A percentile compares a stretch with the other conserved stretches of the same genome.
phyloP scores from a whole-genome alignment of 2,888 invertebrate species.

The Melinopterus prodromus region DNA sequence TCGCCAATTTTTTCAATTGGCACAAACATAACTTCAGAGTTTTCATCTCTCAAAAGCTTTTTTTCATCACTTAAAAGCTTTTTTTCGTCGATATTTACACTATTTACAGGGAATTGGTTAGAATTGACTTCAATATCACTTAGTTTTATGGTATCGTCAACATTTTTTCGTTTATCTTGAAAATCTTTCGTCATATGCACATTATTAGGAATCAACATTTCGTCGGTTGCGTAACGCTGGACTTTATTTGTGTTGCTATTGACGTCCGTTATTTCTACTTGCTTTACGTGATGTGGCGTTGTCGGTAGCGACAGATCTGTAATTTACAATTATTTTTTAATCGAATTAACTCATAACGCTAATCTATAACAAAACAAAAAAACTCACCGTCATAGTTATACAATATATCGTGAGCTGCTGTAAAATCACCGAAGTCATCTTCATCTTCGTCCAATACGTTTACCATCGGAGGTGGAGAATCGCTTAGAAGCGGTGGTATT shows the following conservation, averaged over 20 bases:
- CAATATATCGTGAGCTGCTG: slow-evolving; percentile 59
- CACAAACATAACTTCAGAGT: slow-evolving; percentile 18
- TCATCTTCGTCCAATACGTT: slow-evolving; percentile 59
- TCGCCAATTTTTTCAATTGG: slow-evolving; percentile 24
- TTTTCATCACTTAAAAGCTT: slow-evolving; percentile 15
- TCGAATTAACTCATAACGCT: slow-evolving; percentile 6
- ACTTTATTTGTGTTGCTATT: slow-evolving; percentile 44
- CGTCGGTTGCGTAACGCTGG: background rate
- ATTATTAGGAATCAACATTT: background rate
- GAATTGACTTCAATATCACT: slow-evolving; percentile 37
- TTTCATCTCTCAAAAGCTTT: background rate
- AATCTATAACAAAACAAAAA: too few species aligned
- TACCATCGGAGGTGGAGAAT: slow-evolving; percentile 66
- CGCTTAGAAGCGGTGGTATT: slow-evolving; percentile 66
- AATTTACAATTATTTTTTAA: slow-evolving; percentile 18
- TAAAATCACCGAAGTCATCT: slow-evolving; percentile 71
- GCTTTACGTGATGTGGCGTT: slow-evolving; percentile 44
- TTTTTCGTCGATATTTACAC: slow-evolving; percentile 27
- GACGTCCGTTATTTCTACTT: slow-evolving; percentile 43
- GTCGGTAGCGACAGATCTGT: slow-evolving; percentile 47
- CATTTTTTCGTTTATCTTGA: slow-evolving; percentile 48
- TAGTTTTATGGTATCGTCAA: slow-evolving; percentile 29
- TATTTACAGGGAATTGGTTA: slow-evolving; percentile 27
- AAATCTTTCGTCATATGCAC: slow-evolving; percentile 48
- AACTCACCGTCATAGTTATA: slow-evolving; percentile 55